Evolutionary conservation across 2,113 vertebrate genomes (phyloP).

Genomic region (Mionectes macconnelli): DNA sequence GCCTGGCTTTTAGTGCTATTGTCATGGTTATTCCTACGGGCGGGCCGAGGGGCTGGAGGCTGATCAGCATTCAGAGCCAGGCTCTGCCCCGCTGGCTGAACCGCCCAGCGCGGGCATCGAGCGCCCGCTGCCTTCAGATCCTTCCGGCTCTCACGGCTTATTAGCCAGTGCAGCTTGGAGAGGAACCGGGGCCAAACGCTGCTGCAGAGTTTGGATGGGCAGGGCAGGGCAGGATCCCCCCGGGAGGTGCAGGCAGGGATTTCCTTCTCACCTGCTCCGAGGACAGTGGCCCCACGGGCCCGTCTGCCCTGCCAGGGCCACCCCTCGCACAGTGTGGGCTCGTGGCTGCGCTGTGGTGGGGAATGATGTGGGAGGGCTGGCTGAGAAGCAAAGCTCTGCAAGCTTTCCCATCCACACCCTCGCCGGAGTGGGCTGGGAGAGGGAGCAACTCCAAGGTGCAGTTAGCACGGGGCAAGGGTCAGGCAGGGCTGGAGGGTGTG

Average conservation of each 20-base stretch:
- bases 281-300: rapidly evolving
- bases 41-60: background rate
- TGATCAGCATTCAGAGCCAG: constrained; percentile 28
- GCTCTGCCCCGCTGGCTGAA: background rate
- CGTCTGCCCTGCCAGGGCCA: background rate
- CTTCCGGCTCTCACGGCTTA: constrained; percentile 32
- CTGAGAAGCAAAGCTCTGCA: rapidly evolving
- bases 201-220: background rate
- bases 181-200: background rate
- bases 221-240: background rate
- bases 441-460: background rate
- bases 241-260: background rate
- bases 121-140: constrained; percentile 41
- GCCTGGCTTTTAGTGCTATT: constrained; percentile 54
- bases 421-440: rapidly evolving
- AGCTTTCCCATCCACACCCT: background rate
- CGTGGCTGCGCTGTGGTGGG: background rate
- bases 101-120: background rate
- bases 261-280: background rate
- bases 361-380: background rate
- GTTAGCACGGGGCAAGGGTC: background rate
- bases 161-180: background rate
- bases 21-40: constrained; percentile 37
- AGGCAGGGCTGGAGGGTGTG: background rate
- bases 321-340: rapidly evolving